Evolutionary conservation across 2,888 invertebrate genomes (phyloP), one percentile per base, ranked within the genome.

Genomic region (Lissonota sp.): DNA sequence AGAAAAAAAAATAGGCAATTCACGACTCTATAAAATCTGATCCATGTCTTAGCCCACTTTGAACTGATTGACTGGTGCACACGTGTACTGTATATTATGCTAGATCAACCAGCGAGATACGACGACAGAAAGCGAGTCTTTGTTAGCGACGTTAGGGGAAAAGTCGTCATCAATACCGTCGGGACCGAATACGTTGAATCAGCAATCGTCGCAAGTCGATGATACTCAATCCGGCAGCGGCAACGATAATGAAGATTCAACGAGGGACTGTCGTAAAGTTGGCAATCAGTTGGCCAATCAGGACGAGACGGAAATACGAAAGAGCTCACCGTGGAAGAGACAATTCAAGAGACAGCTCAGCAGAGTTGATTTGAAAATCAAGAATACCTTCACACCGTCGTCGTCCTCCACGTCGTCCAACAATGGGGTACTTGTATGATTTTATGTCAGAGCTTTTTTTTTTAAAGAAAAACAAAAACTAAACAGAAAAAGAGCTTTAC

Each of bases 321-420:
- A 91, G 84, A 89, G 85, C 71, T 89, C 90, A 66, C 88, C 92
- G 77, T 96, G 97, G 96, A 96, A 96, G 92, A 96, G 95, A 92
- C 95, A 95, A 80, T 96, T 97, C 93, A 96, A 97, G 92, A 95
- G 97, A 87, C 97, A 97, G 93, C 94, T 97, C 87, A 96, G 96
- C 83, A 96, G 95, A 93, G 97, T 97, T 85, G 96, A 96, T 91
- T 93, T 96, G 88, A 96, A 96, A 92, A 93, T 96, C 81, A 96
- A 96, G 91, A 95, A 95, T 87, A 95, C 95, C 62, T 95, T 95
- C 92, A 92, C 85, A 55, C 81, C 85, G 69, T 86, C 87, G 42
- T 86, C 89, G 39, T 86, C 89, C 77, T 80, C 85, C 66, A 85
- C 89, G 75, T 84, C 87, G 69, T 88, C 89, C 84, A 90, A 91